A percentile compares a stretch with the other conserved stretches of the same genome.
Evolutionary conservation across 2,888 invertebrate genomes (phyloP).

Genomic region (Lasioglossum marginatum): DNA sequence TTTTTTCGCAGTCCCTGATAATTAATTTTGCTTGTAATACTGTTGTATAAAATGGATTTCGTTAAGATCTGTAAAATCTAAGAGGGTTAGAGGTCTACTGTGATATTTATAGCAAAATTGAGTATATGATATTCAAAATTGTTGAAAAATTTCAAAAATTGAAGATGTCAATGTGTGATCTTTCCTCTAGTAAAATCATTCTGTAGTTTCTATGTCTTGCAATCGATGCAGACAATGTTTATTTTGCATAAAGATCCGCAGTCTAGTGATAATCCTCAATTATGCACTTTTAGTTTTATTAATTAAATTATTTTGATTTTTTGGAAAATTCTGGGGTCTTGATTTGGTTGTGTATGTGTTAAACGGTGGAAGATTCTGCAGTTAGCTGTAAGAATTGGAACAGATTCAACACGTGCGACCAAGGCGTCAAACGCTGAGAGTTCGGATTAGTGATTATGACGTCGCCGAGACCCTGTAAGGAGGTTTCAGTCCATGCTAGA

Average conservation of each 20-base stretch:
- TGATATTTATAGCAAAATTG: not conserved
- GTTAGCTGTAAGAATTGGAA: conserved; percentile 24
- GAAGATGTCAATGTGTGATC: no score
- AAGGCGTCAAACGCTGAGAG: conserved; percentile 34
- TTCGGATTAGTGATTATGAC: conserved; percentile 33
- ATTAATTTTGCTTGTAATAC: not conserved
- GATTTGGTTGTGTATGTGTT: not conserved
- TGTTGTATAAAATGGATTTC: not conserved
- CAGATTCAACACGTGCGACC: conserved; percentile 20
- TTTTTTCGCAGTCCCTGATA: not conserved
- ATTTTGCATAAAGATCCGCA: no score
- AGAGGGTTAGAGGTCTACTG: not conserved
- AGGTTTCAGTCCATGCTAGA: conserved; percentile 35
- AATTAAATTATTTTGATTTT: no score
- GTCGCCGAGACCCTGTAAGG: conserved; percentile 31
- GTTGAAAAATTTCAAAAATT: no score
- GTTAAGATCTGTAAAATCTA: not conserved
- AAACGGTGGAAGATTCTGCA: conserved; percentile 10
- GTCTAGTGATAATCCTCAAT: not conserved
- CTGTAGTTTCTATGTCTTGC: no score
- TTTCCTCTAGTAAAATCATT: no score
- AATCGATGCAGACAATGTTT: no score
- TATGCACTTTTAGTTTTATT: not conserved
- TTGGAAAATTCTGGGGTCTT: not conserved
- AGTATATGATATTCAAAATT: no score